Percentiles rank a stretch among this genome's conserved stretches.
These are phyloP conservation scores for Drosophila cracens DNA, from an alignment of 2,888 invertebrate genomes.

Conservation along the genomic window DNA sequence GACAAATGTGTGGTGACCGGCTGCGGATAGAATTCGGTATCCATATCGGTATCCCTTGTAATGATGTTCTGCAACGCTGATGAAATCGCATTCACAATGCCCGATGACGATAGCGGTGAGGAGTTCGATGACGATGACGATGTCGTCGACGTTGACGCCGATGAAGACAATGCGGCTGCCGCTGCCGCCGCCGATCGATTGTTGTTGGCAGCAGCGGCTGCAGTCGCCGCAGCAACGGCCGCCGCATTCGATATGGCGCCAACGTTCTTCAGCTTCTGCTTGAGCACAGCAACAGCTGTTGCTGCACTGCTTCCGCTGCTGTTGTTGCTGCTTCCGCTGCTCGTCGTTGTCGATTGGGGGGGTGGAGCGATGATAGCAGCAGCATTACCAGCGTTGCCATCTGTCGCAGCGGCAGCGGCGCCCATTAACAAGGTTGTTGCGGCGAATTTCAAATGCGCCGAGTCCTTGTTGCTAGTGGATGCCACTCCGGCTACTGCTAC, in stretches of 20 bases:
- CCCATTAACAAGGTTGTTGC: slow-evolving; percentile 76
- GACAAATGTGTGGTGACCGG: slow-evolving; percentile 97
- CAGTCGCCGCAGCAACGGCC: slow-evolving; percentile 62
- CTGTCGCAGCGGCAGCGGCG: slow-evolving; percentile 81
- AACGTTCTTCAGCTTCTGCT: slow-evolving; percentile 78
- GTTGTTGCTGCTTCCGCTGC: slow-evolving; percentile 15
- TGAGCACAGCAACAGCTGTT: slow-evolving; percentile 76
- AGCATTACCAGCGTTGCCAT: slow-evolving; percentile 67
- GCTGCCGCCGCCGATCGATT: slow-evolving; percentile 79
- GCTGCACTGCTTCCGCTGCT: slow-evolving; percentile 56
- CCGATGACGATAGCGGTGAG: slow-evolving; percentile 82
- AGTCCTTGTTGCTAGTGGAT: slow-evolving; percentile 49
- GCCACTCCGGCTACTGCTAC: slow-evolving; percentile 33
- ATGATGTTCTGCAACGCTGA: slow-evolving; percentile 85
- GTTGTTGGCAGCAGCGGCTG: slow-evolving; percentile 55
- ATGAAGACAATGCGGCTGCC: slow-evolving; percentile 69
- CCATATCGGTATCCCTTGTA: slow-evolving; percentile 94
- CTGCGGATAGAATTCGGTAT: slow-evolving; percentile 92
- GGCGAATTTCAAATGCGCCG: slow-evolving; percentile 80
- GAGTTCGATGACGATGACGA: slow-evolving; percentile 83
- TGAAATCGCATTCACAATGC: slow-evolving; percentile 82
- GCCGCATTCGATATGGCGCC: slow-evolving; percentile 54
- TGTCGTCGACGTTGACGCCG: slow-evolving; percentile 81
- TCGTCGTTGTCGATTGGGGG: slow-evolving; percentile 27
- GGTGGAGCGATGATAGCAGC: slow-evolving; percentile 41